A percentile compares a stretch with the other conserved stretches of the same genome.
phyloP scores from a whole-genome alignment of 2,113 vertebrate species.

The Pseudolaguvia tuberculata region DNA sequence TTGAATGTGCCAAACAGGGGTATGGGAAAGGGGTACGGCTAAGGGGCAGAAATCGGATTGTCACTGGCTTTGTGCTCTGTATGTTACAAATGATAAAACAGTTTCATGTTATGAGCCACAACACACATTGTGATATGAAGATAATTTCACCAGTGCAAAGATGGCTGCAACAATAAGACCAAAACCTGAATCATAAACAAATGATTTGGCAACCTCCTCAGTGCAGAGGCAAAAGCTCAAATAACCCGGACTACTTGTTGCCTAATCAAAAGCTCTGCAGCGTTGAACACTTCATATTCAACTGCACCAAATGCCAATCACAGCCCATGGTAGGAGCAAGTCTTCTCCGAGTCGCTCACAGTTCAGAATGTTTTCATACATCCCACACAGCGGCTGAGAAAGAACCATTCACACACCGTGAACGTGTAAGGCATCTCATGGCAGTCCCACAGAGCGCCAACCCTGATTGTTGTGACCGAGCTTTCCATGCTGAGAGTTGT shows the following conservation, averaged over 20 bases:
- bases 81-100: not conserved
- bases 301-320: slow-evolving; percentile 50
- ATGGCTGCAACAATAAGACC: not conserved
- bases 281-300: slow-evolving; percentile 41
- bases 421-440: slow-evolving; percentile 53
- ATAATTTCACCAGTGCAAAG: no score
- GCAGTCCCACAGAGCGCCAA: slow-evolving; percentile 40
- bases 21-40: no score
- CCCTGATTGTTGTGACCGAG: slow-evolving; percentile 40
- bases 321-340: slow-evolving; percentile 44
- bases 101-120: no score
- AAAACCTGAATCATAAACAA: not conserved
- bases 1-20: no score
- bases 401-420: slow-evolving; percentile 46
- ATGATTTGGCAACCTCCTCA: not conserved
- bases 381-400: slow-evolving; percentile 55
- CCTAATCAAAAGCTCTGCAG: slow-evolving; percentile 39
- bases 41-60: no score
- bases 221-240: not conserved
- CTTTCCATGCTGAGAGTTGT: slow-evolving; percentile 9
- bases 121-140: no score
- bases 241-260: not conserved
- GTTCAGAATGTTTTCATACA: slow-evolving; percentile 51
- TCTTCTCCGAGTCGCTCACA: slow-evolving; percentile 50
- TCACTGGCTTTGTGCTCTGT: not conserved